Evolutionary conservation across 2,888 invertebrate species (phyloP).

Genomic region (Ectemnius cavifrons): DNA sequence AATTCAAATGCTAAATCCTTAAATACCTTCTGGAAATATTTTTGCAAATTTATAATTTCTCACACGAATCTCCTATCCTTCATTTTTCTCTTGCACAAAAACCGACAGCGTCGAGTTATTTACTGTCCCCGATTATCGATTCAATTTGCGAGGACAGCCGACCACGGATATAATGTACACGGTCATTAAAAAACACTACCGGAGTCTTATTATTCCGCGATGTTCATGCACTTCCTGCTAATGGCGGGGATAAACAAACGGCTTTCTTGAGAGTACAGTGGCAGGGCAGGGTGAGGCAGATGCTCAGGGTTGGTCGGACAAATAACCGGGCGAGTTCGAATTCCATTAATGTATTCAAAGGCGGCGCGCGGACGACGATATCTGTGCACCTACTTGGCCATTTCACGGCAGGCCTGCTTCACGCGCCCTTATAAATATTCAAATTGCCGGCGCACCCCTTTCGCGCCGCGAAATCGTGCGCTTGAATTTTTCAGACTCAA

Average conservation of each 20-base stretch:
- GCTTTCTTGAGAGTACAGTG: neutral
- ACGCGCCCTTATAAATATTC: conserved; percentile 65
- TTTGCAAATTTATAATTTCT: too few relatives aligned
- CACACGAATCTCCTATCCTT: too few relatives aligned
- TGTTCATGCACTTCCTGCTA: too few relatives aligned
- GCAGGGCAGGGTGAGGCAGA: neutral
- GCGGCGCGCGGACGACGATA: conserved; percentile 42
- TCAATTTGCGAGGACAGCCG: too few relatives aligned
- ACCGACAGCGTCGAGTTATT: too few relatives aligned
- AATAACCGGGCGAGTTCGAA: conserved; percentile 22
- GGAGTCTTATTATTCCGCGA: too few relatives aligned
- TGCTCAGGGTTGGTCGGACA: conserved; percentile 9
- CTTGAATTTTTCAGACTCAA: conserved; percentile 63
- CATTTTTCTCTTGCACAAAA: too few relatives aligned
- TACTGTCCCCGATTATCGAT: too few relatives aligned
- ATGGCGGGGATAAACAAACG: neutral
- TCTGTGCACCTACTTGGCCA: conserved; percentile 56
- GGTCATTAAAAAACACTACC: too few relatives aligned
- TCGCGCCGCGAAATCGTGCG: conserved; percentile 55
- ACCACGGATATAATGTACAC: too few relatives aligned
- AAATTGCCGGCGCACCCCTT: conserved; percentile 57
- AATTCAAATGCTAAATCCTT: too few relatives aligned
- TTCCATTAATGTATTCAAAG: conserved; percentile 58
- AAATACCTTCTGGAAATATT: too few relatives aligned
- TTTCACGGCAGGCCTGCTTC: conserved; percentile 52